Conservation (phyloP, 1,140 invertebrate genomes). For the Phortica variegata region DNA sequence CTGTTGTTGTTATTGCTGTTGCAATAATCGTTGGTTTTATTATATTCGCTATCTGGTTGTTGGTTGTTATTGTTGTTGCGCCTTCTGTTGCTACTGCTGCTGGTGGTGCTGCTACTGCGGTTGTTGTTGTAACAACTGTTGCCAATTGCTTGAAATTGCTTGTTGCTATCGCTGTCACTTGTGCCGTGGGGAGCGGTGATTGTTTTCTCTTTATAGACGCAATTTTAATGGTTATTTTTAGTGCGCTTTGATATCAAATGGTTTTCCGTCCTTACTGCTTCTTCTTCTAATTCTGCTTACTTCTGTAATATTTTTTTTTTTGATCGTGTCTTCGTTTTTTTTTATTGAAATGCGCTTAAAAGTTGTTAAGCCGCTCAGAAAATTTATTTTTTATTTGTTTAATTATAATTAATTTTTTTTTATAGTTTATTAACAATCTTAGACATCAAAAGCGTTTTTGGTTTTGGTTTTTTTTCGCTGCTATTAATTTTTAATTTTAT, state of each 20-base stretch:
- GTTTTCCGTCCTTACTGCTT: constrained; percentile 7
- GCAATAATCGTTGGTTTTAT: constrained; percentile 12
- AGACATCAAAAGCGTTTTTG: too few relatives aligned
- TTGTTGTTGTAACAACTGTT: constrained; percentile 11
- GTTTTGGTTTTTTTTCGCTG: constrained; percentile 1
- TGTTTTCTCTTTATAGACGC: constrained; percentile 53
- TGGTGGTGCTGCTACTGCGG: constrained; percentile 13
- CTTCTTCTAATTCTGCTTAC: constrained; percentile 1
- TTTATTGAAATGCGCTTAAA: too few relatives aligned
- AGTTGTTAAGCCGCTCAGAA: too few relatives aligned
- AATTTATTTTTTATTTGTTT: too few relatives aligned
- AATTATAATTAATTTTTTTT: constrained; percentile 10
- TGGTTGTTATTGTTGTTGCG: constrained; percentile 17
- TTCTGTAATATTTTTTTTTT: background rate
- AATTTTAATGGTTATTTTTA: constrained; percentile 49
- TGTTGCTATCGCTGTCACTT: constrained; percentile 29
- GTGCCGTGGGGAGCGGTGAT: constrained; percentile 35
- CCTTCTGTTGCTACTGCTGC: constrained; percentile 14
- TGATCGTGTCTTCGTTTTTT: too few relatives aligned
- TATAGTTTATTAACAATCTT: too few relatives aligned
- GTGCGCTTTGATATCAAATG: constrained; percentile 32
- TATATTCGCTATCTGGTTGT: too few relatives aligned
- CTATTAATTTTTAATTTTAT: constrained; percentile 5
- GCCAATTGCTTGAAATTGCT: constrained; percentile 31
- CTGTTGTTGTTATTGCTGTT: constrained; percentile 13